Base-by-base conservation (phyloP, 2,113 vertebrate genomes). In the Neodon shergylaensis region DNA sequence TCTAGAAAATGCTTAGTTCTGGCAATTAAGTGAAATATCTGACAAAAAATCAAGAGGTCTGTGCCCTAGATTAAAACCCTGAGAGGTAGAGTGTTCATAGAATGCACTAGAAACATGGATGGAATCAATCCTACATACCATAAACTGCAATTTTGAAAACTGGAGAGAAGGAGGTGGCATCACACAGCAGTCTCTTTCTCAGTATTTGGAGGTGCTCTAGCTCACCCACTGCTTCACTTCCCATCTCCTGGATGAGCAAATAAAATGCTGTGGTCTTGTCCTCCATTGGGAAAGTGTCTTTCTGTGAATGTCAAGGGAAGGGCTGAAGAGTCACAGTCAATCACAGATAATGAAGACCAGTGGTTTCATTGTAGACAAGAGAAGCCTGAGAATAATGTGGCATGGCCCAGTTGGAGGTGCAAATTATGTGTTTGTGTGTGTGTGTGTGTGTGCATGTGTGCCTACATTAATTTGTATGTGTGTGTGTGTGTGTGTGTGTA, bases 1-100 rank as follows among this genome's bases (percentile, higher is more conserved):
- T 95, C 92, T 63, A 93, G 94, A 96, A 92, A 97, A 77, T 14
- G 82, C 90, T 93, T 97, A 92, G 95, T 96, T 98, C 93, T 90
- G 95, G 96, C 77, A 78, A 65, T 97, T 97, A 98, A 68, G 10
- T 72, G 96, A 92, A 93, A 85, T 83, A 17, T 66, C 70, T 22
- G 68, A 26, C 88, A 70, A 70, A 77, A 86, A 92, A 88, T 5
- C 89, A 81, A 94, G 91, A 92, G 52, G 72, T 87, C 52, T 95
- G 78, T 95, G 90, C 87, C 84, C 42, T 47, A 66, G 28, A 97
- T 95, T 95, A 97, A 97, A 95, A 96, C 82, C 92, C 91, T 92
- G 94, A 93, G 79, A 95, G 90, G 95, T 42, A 89, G 88, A 73
- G n/a, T 9, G 87, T 88, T 98, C 78, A 0, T 33, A 79, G 97